Evolutionary conservation across 2,888 invertebrate species (phyloP).

Genomic region (Dioctria rufipes): DNA sequence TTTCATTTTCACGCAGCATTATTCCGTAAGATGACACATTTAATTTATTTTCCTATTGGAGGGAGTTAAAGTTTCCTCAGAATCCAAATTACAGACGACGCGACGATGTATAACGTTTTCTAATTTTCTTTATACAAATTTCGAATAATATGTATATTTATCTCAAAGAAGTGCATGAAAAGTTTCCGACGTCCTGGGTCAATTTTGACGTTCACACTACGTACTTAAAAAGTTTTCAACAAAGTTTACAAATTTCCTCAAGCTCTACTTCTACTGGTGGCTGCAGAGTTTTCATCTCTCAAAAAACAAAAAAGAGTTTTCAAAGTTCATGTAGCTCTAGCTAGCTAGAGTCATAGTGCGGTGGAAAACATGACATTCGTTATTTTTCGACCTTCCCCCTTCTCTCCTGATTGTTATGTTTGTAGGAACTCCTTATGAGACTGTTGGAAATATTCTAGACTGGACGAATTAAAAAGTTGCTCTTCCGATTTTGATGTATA

Average conservation of each 20-base stretch:
- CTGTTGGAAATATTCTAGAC: conserved; percentile 33
- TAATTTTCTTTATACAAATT: too few species aligned
- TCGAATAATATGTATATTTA: too few species aligned
- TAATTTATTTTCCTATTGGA: too few species aligned
- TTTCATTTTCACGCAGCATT: too few species aligned
- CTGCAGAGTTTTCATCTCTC: conserved; percentile 4
- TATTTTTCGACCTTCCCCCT: background rate
- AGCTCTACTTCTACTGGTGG: background rate
- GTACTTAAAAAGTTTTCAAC: conserved; percentile 12
- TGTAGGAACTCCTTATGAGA: background rate
- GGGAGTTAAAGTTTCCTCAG: too few species aligned
- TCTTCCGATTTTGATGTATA: conserved; percentile 39
- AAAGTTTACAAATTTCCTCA: conserved; percentile 35
- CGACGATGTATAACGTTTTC: too few species aligned
- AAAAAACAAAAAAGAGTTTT: conserved; percentile 6
- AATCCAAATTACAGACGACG: too few species aligned
- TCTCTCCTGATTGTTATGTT: background rate
- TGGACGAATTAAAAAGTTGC: conserved; percentile 10
- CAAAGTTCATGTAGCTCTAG: conserved; percentile 16
- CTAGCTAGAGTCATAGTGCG: background rate
- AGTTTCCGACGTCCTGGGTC: conserved; percentile 5
- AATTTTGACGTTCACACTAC: conserved; percentile 34
- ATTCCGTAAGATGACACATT: too few species aligned
- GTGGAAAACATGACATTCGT: background rate
- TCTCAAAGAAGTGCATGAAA: too few species aligned